Conservation (phyloP, 2,797 vertebrate genomes). For the Stomatorhinus walkeri region DNA sequence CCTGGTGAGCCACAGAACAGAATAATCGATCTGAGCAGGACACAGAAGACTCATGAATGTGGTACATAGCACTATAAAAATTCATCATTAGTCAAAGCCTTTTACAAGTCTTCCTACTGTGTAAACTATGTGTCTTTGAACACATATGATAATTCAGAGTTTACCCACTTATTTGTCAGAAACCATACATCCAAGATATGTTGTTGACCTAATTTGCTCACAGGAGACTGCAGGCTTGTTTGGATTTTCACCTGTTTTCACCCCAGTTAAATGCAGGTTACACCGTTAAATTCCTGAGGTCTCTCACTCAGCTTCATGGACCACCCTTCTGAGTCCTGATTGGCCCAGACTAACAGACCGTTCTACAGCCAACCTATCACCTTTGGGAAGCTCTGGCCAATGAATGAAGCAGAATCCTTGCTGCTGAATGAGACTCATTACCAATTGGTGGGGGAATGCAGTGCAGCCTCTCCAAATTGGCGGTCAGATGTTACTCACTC, state of each 20-base stretch:
- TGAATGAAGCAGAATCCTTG: neutral
- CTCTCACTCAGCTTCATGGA: neutral
- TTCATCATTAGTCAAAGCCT: neutral
- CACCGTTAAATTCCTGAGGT: neutral
- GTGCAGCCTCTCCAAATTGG: neutral
- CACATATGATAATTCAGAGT: neutral
- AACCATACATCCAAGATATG: neutral
- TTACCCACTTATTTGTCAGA: neutral
- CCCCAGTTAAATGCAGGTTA: neutral
- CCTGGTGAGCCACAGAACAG: neutral
- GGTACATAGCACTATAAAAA: neutral
- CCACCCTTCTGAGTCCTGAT: neutral
- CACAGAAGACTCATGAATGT: neutral
- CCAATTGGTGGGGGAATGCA: neutral
- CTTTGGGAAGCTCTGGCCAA: neutral
- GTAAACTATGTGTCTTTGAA: neutral
- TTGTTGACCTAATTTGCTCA: neutral
- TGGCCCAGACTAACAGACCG: neutral
- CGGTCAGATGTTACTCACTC: conserved; percentile 67
- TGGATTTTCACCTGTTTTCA: neutral
- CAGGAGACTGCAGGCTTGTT: neutral
- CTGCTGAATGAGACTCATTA: neutral
- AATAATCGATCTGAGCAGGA: neutral
- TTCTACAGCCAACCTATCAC: neutral
- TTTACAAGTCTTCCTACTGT: neutral